Percentiles rank a stretch among this genome's conserved stretches.
These are phyloP conservation scores for Talpa occidentalis DNA, from an alignment of 2,113 vertebrate species.

Conservation along the genomic window DNA sequence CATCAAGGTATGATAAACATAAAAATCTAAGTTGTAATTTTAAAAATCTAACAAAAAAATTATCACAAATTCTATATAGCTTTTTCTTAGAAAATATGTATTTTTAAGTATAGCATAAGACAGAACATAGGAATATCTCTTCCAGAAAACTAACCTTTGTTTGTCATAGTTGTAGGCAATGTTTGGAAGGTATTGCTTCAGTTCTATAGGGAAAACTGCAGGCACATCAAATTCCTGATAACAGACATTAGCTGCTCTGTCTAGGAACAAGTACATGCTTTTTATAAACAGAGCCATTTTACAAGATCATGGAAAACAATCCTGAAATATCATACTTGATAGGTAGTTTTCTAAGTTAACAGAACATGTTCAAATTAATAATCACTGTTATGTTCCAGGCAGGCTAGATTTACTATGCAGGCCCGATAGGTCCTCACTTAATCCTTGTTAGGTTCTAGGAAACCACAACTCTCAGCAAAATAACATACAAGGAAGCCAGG, in stretches of 20 bases:
- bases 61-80: background rate
- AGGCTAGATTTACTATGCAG: background rate
- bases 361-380: conserved; percentile 31
- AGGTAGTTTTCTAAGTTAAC: conserved; percentile 10
- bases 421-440: background rate
- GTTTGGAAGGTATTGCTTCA: conserved; percentile 94
- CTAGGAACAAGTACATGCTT: conserved; percentile 75
- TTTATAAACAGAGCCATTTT: background rate
- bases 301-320: background rate
- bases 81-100: background rate
- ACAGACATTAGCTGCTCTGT: conserved; percentile 93
- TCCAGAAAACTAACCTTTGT: conserved; percentile 84
- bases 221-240: conserved; percentile 97
- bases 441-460: background rate
- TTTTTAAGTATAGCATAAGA: background rate
- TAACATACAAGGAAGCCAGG: background rate
- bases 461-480: background rate
- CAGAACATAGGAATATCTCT: background rate
- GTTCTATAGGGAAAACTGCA: conserved; percentile 90
- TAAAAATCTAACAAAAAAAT: background rate
- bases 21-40: conserved; percentile 8
- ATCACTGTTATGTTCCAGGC: background rate
- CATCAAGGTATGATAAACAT: background rate
- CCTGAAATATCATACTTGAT: background rate
- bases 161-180: conserved; percentile 89